Conservation (phyloP, 2,888 invertebrate genomes). For the Oscheius sp. region DNA sequence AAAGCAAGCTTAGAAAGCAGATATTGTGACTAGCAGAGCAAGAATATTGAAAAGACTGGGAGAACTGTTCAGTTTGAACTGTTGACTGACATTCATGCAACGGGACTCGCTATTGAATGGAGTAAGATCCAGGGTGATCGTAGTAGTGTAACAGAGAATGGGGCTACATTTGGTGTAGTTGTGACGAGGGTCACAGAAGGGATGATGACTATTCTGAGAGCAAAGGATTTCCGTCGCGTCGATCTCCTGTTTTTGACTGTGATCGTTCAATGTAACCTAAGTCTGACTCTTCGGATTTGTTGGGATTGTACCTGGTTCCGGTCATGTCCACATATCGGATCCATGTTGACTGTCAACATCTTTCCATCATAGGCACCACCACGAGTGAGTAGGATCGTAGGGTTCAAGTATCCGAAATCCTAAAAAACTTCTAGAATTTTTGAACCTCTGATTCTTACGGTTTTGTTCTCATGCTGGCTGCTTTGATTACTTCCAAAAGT, state of each 20-base stretch:
- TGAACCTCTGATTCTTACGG: conserved; percentile 17
- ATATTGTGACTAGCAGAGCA: background rate
- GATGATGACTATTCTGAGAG: conserved; percentile 40
- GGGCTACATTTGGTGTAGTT: conserved; percentile 44
- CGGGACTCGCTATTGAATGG: conserved; percentile 31
- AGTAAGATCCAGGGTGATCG: conserved; percentile 35
- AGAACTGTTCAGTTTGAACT: conserved; percentile 41
- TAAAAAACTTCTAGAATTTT: conserved; percentile 1
- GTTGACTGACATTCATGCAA: conserved; percentile 60
- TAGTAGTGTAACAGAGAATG: conserved; percentile 46
- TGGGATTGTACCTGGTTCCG: background rate
- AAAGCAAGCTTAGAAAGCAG: too few species aligned
- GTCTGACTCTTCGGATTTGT: conserved; percentile 24
- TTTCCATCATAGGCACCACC: conserved; percentile 37
- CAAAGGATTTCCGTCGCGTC: conserved; percentile 46
- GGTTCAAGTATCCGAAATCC: conserved; percentile 40
- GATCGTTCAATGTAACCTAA: conserved; percentile 44
- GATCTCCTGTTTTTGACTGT: conserved; percentile 41
- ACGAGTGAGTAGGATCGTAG: conserved; percentile 41
- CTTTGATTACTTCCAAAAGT: conserved; percentile 43
- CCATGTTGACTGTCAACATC: conserved; percentile 59
- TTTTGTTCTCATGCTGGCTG: conserved; percentile 38
- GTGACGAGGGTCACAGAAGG: conserved; percentile 44
- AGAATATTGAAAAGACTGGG: background rate
- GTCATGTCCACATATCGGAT: conserved; percentile 59